phyloP scores from a whole-genome alignment of 35 echinoderm and acorn worm species.

The Heliocidaris tuberculata region DNA sequence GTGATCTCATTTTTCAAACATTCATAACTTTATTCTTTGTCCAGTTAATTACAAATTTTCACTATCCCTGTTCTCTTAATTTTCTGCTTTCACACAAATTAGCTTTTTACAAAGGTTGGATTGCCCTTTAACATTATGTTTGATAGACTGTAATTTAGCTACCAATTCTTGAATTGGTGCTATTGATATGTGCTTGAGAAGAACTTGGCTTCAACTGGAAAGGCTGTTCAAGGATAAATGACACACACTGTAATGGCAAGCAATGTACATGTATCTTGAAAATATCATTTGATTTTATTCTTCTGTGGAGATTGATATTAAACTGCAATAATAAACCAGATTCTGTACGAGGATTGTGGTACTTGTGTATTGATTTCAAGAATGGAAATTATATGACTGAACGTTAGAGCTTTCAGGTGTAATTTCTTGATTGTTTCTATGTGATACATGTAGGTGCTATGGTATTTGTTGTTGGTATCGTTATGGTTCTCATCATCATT shows the following conservation, averaged over 20 bases:
- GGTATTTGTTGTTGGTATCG: not conserved
- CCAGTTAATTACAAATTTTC: too few species aligned
- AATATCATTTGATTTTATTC: not conserved
- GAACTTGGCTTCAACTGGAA: not conserved
- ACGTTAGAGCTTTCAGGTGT: too few species aligned
- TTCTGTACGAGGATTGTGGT: too few species aligned
- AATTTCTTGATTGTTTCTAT: too few species aligned
- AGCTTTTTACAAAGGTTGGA: too few species aligned
- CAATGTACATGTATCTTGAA: not conserved
- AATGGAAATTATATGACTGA: too few species aligned
- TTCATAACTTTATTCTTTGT: too few species aligned
- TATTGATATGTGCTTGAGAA: not conserved
- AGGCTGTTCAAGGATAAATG: not conserved
- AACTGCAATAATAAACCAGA: not conserved
- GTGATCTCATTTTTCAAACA: too few species aligned
- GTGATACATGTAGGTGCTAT: too few species aligned
- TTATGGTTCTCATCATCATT: not conserved
- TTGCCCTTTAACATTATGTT: not conserved
- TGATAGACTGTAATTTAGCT: not conserved
- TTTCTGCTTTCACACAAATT: too few species aligned
- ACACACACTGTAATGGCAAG: not conserved
- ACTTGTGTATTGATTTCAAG: too few species aligned
- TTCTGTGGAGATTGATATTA: not conserved
- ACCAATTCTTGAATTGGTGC: not conserved
- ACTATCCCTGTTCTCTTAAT: too few species aligned